Evolutionary conservation across 2,888 invertebrate genomes (phyloP), one percentile per base, ranked within the genome.

Genomic region (Girardia tigrina): DNA sequence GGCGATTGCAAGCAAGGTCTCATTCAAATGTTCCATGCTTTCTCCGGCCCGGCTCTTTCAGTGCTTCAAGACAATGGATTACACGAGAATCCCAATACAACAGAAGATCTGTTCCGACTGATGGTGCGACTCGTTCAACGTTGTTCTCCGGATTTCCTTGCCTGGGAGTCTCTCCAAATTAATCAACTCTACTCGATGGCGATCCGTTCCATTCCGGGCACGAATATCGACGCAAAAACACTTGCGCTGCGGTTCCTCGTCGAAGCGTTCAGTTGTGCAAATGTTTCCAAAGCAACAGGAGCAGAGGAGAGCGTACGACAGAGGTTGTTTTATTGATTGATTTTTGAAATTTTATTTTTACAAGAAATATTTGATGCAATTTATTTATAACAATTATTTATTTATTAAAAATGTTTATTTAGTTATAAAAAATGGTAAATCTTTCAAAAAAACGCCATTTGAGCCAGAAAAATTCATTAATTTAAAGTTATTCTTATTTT

Each of bases 71-170:
- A 88, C 77, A 88, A 90, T 81, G 94, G 93, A 0, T 86, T 95
- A 70, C 87, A 89, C 77, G 90, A 94, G 83, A 91, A 97, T 86
- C 97, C 98, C 0, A 97, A 98, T 81, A 97, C 95, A 0, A 93
- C 98, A 0, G 98, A 98, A 82, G 98, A 98, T 83, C 89, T 97
- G 79, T 98, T 95, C 85, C 87, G 92, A 72, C 86, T 93, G 36
- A 90, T 90, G 80, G 88, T 89, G 73, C 82, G 82, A 81, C 92
- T 92, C 84, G 87, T 94, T 76, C 94, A 94, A 85, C 89, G 92
- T 80, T 88, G 90, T 75, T 91, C 95, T 0, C 85, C 90, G 29
- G 88, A 89, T 79, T 91, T 95, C 85, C 87, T 98, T 78, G 88
- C 90, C 79, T 86, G 88, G 14, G 88, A 90, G 29, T 86, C 91